phyloP scores from a whole-genome alignment of 2,797 vertebrate species.

The Mormyrops boulengeri region DNA sequence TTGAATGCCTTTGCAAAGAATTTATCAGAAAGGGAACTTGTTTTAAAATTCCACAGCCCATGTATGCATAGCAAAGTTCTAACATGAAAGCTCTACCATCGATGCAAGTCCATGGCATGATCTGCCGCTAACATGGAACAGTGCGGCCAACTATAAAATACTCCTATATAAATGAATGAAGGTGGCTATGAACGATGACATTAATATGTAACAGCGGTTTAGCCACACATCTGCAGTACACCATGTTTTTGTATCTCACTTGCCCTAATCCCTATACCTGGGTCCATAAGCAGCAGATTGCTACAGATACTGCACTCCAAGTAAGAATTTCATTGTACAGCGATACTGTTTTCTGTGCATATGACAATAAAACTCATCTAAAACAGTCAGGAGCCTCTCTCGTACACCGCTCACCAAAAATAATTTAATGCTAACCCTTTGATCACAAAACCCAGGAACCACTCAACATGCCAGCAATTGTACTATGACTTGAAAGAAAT shows the following conservation, averaged over 20 bases:
- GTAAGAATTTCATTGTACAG: background rate
- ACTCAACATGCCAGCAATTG: conserved; percentile 25
- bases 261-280: background rate
- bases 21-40: background rate
- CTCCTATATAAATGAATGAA: background rate
- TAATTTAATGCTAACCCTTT: conserved; percentile 16
- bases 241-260: background rate
- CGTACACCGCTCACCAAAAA: background rate
- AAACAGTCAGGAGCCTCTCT: background rate
- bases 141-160: background rate
- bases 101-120: background rate
- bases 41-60: background rate
- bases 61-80: background rate
- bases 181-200: background rate
- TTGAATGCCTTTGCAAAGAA: conserved; percentile 3
- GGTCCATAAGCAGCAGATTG: background rate
- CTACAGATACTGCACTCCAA: background rate
- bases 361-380: background rate
- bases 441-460: conserved; percentile 20
- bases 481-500: conserved; percentile 27
- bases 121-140: background rate
- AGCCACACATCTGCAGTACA: background rate
- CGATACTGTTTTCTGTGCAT: background rate
- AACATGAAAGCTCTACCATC: background rate
- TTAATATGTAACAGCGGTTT: background rate